Base-by-base conservation (phyloP, 2,113 vertebrate species). In the Polypterus senegalus region DNA sequence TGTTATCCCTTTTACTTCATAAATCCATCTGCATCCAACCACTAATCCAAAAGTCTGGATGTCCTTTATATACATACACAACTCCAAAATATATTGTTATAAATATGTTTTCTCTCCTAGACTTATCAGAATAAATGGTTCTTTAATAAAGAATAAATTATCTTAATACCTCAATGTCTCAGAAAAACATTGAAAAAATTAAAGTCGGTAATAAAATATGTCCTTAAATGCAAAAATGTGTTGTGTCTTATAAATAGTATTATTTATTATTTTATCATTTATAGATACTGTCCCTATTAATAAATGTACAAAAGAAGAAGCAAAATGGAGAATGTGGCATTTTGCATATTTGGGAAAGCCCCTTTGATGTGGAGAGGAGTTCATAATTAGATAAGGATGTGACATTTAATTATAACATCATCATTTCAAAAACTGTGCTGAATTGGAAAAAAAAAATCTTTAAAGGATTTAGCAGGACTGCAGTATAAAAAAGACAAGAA, bases 301-400 rank as follows among this genome's bases (percentile, higher is more conserved):
- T 77, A 74, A 86, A 81, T 70, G 71, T 76, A 75, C 75, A 86
- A 85, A 88, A 88, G 81, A 82, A 88, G 88, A 81, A 72, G 68
- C 75, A 86, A 74, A 80, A 75, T 66, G 71, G 64, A 81, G 76
- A 72, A 5, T 1, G 65, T 70, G 67, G 69, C 64, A 62, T 54
- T 67, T 52, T 62, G 66, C 79, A 79, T 81, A 77, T 63, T 75
- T 69, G 70, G 61, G 59, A 74, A 63, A 67, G 69, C 69, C 56
- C 48, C 76, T 83, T 67, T 72, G 59, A 79, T 76, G 66, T 70
- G 45, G 59, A 58, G 72, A 74, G 63, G 52, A 80, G 86, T 79
- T 72, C 48, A 70, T 79, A 82, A 86, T 79, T 77, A 83, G 67
- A 60, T 48, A 57, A 63, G 62, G 61, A 77, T 73, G 74, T 76